Conservation (phyloP, 2,113 vertebrate species). For the Copsychus sechellarum region DNA sequence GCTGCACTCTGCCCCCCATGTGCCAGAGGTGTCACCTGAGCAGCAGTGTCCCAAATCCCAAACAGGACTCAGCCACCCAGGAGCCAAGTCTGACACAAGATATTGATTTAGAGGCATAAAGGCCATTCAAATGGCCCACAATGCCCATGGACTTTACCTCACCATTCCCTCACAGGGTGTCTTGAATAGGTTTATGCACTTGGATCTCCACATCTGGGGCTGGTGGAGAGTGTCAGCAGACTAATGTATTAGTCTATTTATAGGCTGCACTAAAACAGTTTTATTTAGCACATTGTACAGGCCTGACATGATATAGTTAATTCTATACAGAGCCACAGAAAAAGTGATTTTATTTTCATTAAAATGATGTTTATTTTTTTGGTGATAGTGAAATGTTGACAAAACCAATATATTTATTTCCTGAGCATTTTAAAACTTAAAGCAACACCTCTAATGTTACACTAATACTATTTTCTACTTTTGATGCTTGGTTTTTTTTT, state of each 20-base stretch:
- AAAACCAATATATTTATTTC: not conserved
- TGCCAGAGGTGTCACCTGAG: not conserved
- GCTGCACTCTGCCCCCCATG: not conserved
- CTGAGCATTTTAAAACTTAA: not conserved
- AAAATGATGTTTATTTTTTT: not conserved
- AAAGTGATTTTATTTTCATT: not conserved
- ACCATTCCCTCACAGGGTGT: not conserved
- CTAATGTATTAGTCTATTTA: not conserved
- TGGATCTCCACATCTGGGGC: not conserved
- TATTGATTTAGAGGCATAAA: not conserved
- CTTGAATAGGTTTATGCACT: not conserved
- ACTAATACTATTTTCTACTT: not conserved
- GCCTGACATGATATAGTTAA: not conserved
- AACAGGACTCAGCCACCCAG: not conserved
- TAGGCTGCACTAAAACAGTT: not conserved
- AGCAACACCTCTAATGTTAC: not conserved
- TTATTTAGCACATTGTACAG: not conserved
- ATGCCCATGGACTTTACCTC: not conserved
- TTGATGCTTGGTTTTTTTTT: not conserved
- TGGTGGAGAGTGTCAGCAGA: not conserved
- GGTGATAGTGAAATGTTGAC: not conserved
- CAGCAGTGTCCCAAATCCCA: not conserved
- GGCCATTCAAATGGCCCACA: not conserved
- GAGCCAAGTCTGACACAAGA: not conserved
- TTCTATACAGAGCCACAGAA: not conserved